These are phyloP conservation scores for Nematopogon swammerdamellus DNA, from an alignment of 2,888 invertebrate species.

Conservation along the genomic window DNA sequence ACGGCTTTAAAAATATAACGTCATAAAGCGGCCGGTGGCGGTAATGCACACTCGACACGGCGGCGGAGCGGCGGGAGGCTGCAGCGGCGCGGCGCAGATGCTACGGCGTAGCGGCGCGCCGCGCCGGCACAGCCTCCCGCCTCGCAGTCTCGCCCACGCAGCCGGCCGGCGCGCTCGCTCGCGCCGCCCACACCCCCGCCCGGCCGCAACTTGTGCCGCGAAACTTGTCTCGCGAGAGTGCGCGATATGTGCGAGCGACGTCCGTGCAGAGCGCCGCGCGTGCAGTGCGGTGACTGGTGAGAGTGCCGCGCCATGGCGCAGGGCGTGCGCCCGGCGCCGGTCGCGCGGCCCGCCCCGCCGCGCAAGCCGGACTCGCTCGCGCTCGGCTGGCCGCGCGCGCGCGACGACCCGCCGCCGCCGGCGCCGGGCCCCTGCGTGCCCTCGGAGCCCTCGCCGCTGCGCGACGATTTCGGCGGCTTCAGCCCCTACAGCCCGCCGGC, in stretches of 20 bases:
- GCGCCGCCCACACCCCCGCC: slow-evolving; percentile 21
- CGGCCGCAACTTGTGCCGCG: slow-evolving; percentile 35
- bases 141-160: slow-evolving; percentile 19
- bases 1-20: not conserved
- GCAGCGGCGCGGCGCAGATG: slow-evolving; percentile 15
- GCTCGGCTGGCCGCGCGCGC: slow-evolving; percentile 32
- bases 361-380: slow-evolving; percentile 44
- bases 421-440: slow-evolving; percentile 30
- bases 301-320: slow-evolving; percentile 5
- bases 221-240: slow-evolving; percentile 35
- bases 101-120: slow-evolving; percentile 15
- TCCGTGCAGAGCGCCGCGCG: slow-evolving; percentile 5
- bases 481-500: slow-evolving; percentile 55
- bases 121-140: slow-evolving; percentile 11
- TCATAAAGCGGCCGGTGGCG: not conserved
- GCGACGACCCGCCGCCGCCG: slow-evolving; percentile 51
- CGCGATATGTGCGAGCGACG: not conserved
- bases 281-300: slow-evolving; percentile 1
- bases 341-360: slow-evolving; percentile 43
- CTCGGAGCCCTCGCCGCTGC: slow-evolving; percentile 20
- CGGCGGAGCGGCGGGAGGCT: slow-evolving; percentile 16
- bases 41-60: not conserved
- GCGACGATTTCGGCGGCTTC: slow-evolving; percentile 44
- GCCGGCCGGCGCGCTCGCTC: slow-evolving; percentile 20
- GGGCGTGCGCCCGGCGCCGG: slow-evolving; percentile 28